Evolutionary conservation across 2,888 invertebrate species (phyloP), one percentile per base, ranked within the genome.

Genomic region (Holacanthella duospinosa): DNA sequence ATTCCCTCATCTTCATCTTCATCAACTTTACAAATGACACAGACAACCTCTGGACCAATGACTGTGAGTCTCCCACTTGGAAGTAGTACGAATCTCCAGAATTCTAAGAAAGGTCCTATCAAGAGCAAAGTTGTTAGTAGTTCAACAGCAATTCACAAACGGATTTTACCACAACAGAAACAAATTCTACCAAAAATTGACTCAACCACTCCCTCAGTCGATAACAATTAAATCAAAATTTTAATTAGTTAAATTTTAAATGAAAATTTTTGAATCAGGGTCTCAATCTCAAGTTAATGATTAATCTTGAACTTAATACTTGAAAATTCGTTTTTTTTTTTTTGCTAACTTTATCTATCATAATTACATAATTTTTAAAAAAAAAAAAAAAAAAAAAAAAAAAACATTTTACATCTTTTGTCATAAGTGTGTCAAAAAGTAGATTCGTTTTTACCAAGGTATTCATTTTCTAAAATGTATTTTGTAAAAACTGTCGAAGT

Each of bases 111-210:
- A 57, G 62, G 62, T 25, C 67, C 68, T 6, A 66, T 58, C 12
- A 69, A 71, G 59, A 68, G 68, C 59, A 67, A 70, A 58, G 65
- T 69, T 61, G 72, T 71, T 19, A 67, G 65, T 43, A 72, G 72
- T 61, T 71, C 70, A 56, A 70, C 67, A 55, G 57, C 59, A 24
- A 63, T 64, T 26, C 67, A 67, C 21, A 72, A 72, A 55, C 63
- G 72, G 62, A 66, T 71, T 55, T 70, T 70, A 57, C 67, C 71
- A 16, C 72, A 36, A 16, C 48, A 71, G 61, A 72, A 72, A 61
- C 72, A 72, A 65, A 72, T 72, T 56, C 64, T 72, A 60, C 72
- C 72, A n/a, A 72, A 72, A 65, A 72, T 72, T 65, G 72, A 72
- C 64, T 71, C 71, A 3, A 72, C 72, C 27, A 72, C 72, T 54